Percentiles rank a stretch among this genome's conserved stretches.
phyloP scores from a whole-genome alignment of 2,888 invertebrate genomes.

The Oligia strigilis region DNA sequence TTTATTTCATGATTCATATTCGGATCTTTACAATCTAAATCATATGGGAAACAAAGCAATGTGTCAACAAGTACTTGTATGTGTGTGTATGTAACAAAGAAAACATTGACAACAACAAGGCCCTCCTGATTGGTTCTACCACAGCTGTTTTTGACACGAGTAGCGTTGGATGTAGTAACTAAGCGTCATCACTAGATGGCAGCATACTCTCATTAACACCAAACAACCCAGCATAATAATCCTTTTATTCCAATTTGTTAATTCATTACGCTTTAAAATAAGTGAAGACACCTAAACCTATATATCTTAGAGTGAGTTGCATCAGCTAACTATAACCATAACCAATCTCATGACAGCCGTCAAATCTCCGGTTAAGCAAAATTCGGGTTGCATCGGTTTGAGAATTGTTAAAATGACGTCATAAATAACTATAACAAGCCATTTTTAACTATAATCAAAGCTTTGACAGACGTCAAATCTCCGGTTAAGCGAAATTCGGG shows the following conservation, averaged over 20 bases:
- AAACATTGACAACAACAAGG: slow-evolving; percentile 78
- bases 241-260: not conserved
- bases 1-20: slow-evolving; percentile 48
- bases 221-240: slow-evolving; percentile 46
- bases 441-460: too few species aligned
- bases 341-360: too few species aligned
- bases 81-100: slow-evolving; percentile 77
- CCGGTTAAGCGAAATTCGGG: too few species aligned
- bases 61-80: slow-evolving; percentile 81
- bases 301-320: too few species aligned
- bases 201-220: slow-evolving; percentile 77
- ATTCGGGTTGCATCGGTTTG: too few species aligned
- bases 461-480: too few species aligned
- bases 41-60: slow-evolving; percentile 87
- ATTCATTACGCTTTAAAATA: slow-evolving; percentile 2
- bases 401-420: too few species aligned
- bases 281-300: rapidly evolving
- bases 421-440: too few species aligned
- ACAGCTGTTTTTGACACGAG: slow-evolving; percentile 89
- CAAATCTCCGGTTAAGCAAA: too few species aligned
- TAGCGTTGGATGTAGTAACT: slow-evolving; percentile 37
- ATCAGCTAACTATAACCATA: too few species aligned
- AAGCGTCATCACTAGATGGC: slow-evolving; percentile 76
- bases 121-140: slow-evolving; percentile 79
- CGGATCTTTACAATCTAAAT: slow-evolving; percentile 72